phyloP scores from a whole-genome alignment of 1,140 invertebrate species.

The Aricia agestis region DNA sequence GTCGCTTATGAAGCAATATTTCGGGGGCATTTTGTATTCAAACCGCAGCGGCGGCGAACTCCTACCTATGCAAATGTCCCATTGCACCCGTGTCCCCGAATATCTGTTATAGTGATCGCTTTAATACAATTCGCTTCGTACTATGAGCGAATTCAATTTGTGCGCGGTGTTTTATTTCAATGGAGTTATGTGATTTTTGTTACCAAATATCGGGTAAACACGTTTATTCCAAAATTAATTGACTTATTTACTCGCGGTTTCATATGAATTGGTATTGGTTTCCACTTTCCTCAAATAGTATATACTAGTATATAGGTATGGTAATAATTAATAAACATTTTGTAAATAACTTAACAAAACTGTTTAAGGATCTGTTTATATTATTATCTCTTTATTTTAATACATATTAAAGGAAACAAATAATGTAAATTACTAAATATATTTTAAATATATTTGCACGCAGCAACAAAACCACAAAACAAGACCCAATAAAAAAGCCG shows the following conservation, averaged over 20 bases:
- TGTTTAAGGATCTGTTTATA: too few species aligned
- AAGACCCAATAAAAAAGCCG: not conserved
- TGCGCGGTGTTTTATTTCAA: constrained; percentile 8
- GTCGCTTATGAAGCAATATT: constrained; percentile 41
- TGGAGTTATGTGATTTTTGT: not conserved
- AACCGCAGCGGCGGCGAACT: constrained; percentile 44
- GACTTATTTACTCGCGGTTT: not conserved
- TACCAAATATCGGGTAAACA: not conserved
- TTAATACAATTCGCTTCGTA: constrained; percentile 30
- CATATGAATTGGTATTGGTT: too few species aligned
- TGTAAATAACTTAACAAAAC: too few species aligned
- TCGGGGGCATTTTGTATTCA: constrained; percentile 51
- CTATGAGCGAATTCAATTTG: constrained; percentile 8
- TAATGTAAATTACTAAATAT: too few species aligned
- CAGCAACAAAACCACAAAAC: not conserved
- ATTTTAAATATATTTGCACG: not conserved
- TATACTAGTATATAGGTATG: too few species aligned
- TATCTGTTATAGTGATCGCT: constrained; percentile 45
- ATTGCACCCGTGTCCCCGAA: constrained; percentile 47
- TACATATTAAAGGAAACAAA: too few species aligned
- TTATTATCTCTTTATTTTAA: too few species aligned
- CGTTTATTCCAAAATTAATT: not conserved
- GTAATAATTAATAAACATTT: too few species aligned
- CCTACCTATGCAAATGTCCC: constrained; percentile 55
- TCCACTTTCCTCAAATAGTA: too few species aligned